These are phyloP conservation scores for Nothobranchius kuhntae DNA, from an alignment of 2,113 vertebrate species.

Conservation along the genomic window DNA sequence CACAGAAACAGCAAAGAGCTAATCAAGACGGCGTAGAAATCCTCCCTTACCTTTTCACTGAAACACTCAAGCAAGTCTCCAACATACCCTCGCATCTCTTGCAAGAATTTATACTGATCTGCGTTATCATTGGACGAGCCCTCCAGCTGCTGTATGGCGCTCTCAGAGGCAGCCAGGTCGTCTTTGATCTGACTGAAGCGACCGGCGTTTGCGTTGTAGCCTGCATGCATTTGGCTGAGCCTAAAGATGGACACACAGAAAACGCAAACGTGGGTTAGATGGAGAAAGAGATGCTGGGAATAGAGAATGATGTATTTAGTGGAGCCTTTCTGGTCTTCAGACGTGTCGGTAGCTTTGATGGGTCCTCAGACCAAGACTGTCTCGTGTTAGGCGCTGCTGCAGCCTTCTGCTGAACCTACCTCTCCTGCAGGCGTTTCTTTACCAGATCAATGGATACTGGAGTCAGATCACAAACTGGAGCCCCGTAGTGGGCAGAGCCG, in stretches of 20 bases:
- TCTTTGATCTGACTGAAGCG: conserved; percentile 90
- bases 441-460: conserved; percentile 99
- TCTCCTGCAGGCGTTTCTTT: conserved; percentile 99
- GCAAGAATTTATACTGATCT: conserved; percentile 99
- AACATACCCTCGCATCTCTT: conserved; percentile 99
- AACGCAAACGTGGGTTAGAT: conserved; percentile 10
- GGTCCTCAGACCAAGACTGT: conserved; percentile 37
- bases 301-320: too few relatives aligned
- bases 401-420: conserved; percentile 81
- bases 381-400: conserved; percentile 38
- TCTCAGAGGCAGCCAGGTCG: conserved; percentile 87
- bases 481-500: conserved; percentile 89
- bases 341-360: conserved; percentile 27
- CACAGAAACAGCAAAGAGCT: conserved; percentile 56
- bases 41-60: conserved; percentile 99
- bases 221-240: conserved; percentile 90
- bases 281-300: neutral
- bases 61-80: conserved; percentile 99
- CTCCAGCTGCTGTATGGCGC: conserved; percentile 91
- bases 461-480: conserved; percentile 90
- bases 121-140: conserved; percentile 93
- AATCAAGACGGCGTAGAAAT: conserved; percentile 56
- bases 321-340: conserved; percentile 23
- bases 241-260: conserved; percentile 75
- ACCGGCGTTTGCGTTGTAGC: conserved; percentile 85